These are phyloP conservation scores for Brachionichthys hirsutus DNA, from an alignment of 2,113 vertebrate genomes.

Conservation along the genomic window DNA sequence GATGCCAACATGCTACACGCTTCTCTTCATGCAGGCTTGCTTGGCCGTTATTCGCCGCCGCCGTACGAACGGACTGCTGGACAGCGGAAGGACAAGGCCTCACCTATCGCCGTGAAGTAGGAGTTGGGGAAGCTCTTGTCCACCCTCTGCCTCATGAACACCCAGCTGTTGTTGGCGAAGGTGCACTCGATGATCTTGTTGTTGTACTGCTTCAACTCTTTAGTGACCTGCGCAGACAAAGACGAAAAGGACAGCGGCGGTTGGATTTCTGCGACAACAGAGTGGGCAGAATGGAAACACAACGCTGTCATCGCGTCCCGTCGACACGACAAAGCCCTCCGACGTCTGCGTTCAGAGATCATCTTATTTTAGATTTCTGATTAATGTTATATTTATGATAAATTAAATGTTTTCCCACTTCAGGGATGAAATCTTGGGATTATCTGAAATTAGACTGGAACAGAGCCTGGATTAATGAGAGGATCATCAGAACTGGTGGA, in stretches of 20 bases:
- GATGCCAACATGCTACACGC: too few species aligned
- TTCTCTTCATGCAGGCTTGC: too few species aligned
- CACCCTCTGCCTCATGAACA: slow-evolving; percentile 96
- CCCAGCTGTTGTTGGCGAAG: slow-evolving; percentile 94
- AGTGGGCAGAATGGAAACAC: background rate
- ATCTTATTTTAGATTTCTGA: too few species aligned
- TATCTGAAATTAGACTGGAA: too few species aligned
- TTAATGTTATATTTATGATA: too few species aligned
- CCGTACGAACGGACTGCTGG: background rate
- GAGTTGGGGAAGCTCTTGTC: slow-evolving; percentile 99
- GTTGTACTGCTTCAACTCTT: slow-evolving; percentile 95
- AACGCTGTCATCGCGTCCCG: background rate
- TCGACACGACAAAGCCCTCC: background rate
- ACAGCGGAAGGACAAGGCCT: slow-evolving; percentile 60
- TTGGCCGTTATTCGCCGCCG: too few species aligned
- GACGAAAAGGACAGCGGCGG: slow-evolving; percentile 12
- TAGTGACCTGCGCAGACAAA: slow-evolving; percentile 83
- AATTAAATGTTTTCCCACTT: too few species aligned
- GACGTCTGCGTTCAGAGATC: slow-evolving; percentile 1
- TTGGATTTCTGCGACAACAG: background rate
- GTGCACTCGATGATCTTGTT: slow-evolving; percentile 99
- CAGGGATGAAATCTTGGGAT: too few species aligned
- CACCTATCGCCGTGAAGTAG: slow-evolving; percentile 96
- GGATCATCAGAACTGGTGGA: too few species aligned
- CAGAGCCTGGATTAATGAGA: too few species aligned